phyloP scores from a whole-genome alignment of 2,113 vertebrate species.

The Chelonoidis abingdonii region DNA sequence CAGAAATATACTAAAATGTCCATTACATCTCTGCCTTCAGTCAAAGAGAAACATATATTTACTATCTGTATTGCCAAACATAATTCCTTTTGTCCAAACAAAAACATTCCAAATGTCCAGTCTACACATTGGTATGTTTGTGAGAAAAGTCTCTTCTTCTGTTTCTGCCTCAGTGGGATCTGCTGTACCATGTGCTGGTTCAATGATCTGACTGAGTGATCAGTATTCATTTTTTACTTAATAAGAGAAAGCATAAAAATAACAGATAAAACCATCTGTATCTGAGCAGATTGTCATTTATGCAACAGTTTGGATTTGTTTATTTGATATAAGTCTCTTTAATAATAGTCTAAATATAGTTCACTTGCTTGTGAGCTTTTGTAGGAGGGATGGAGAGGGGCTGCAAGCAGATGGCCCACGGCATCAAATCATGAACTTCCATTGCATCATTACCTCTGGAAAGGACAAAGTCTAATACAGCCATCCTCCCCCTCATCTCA shows the following conservation, averaged over 20 bases:
- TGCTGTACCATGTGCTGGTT: conserved; percentile 41
- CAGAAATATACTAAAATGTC: neutral
- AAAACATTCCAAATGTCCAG: neutral
- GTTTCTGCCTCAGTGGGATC: conserved; percentile 17
- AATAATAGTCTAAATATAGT: neutral
- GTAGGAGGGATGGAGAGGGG: neutral
- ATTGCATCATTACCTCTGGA: neutral
- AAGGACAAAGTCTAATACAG: neutral
- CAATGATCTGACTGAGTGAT: conserved; percentile 40
- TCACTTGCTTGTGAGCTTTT: neutral
- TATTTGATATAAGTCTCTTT: conserved; percentile 29
- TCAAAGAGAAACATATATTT: neutral
- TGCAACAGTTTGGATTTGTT: conserved; percentile 34
- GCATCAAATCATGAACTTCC: neutral
- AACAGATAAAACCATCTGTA: conserved; percentile 64
- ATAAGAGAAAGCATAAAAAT: conserved; percentile 41
- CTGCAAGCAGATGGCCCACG: neutral
- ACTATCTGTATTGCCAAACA: neutral
- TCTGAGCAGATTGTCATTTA: conserved; percentile 64
- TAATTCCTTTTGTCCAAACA: neutral
- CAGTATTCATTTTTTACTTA: conserved; percentile 31
- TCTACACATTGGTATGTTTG: neutral
- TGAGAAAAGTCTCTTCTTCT: neutral
- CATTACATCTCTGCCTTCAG: neutral
- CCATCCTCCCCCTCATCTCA: neutral